A percentile compares a stretch with the other conserved stretches of the same genome.
phyloP scores from a whole-genome alignment of 2,797 vertebrate genomes.

The Esox masquinongy region DNA sequence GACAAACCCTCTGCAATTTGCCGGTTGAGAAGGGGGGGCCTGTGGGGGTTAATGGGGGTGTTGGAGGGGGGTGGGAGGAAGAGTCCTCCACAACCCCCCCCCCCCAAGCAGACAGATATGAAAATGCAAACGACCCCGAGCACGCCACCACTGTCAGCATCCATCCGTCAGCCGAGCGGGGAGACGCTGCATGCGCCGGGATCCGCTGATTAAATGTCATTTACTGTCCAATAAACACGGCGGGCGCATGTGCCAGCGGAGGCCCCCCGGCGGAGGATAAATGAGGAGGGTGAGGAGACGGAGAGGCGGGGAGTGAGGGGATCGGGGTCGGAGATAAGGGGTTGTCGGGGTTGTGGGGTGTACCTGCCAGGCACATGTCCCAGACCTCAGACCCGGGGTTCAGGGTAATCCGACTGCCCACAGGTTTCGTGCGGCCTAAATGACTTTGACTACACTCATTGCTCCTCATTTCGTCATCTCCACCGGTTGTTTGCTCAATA shows the following conservation, averaged over 20 bases:
- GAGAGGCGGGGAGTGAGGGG: not conserved
- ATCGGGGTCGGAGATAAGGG: not conserved
- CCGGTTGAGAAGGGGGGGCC: not conserved
- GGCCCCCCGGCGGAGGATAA: not conserved
- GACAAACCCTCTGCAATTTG: not conserved
- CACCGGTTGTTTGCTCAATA: conserved; percentile 12
- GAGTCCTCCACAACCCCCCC: not conserved
- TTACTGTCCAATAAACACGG: conserved; percentile 53
- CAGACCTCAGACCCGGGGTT: not conserved
- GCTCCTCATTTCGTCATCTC: conserved; percentile 43
- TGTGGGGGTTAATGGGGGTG: not conserved
- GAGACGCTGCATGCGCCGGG: conserved; percentile 27
- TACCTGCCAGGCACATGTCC: not conserved
- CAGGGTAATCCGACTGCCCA: not conserved
- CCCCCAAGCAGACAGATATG: conserved; percentile 48
- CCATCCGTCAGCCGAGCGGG: conserved; percentile 53
- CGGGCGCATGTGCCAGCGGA: not conserved
- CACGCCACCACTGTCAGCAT: conserved; percentile 51
- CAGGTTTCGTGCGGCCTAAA: conserved; percentile 2
- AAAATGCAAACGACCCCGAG: conserved; percentile 53
- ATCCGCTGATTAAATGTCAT: conserved; percentile 55
- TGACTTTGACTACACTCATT: conserved; percentile 46
- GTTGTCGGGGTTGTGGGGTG: not conserved
- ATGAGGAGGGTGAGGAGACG: not conserved
- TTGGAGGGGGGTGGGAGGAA: conserved; percentile 16